A percentile compares a stretch with the other conserved stretches of the same genome.
Evolutionary conservation across 2,797 vertebrate species (phyloP).

Genomic region (Sebastolobus alascanus): DNA sequence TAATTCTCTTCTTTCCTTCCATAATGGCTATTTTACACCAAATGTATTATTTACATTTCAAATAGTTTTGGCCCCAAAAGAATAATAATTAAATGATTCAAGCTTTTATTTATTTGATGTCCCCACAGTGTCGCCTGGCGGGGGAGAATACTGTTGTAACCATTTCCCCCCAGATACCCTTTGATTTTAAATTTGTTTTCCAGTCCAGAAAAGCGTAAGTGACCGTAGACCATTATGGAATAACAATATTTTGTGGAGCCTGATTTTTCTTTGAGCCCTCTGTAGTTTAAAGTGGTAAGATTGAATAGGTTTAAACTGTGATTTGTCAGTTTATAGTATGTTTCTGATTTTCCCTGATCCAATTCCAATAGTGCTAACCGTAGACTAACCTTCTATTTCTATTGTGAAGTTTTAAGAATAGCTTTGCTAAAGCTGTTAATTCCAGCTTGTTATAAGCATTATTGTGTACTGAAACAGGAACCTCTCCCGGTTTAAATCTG

Average conservation of each 20-base stretch:
- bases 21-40: neutral
- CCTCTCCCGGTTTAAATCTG: too few relatives aligned
- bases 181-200: neutral
- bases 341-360: neutral
- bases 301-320: neutral
- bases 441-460: too few relatives aligned
- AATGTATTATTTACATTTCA: neutral
- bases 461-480: too few relatives aligned
- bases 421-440: too few relatives aligned
- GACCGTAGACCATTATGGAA: neutral
- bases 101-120: neutral
- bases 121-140: neutral
- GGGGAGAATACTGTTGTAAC: neutral
- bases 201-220: neutral
- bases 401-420: too few relatives aligned
- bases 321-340: neutral
- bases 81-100: neutral
- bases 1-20: neutral
- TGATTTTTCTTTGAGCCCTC: neutral
- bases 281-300: neutral
- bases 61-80: neutral
- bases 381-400: too few relatives aligned
- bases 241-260: neutral
- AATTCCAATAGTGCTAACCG: too few relatives aligned
- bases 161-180: neutral